Evolutionary conservation across 2,113 vertebrate species (phyloP), one percentile per base, ranked within the genome.

Genomic region (Limnothrissa miodon): DNA sequence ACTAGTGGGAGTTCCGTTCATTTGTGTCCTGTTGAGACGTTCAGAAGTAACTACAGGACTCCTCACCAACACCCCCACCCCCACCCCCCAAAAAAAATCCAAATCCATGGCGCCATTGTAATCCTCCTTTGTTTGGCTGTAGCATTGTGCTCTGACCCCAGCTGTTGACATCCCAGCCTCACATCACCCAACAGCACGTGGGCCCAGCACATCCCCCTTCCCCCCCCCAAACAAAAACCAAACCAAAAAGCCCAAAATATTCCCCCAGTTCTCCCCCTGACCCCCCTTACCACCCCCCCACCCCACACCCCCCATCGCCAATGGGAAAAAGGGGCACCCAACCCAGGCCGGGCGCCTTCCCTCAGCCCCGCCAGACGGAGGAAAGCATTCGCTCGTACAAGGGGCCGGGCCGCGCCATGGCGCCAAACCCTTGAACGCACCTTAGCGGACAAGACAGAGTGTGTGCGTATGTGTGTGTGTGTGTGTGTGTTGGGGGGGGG

Each of bases 71-170:
- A 42, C 42, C 6, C 42, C n/a, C n/a, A n/a, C n/a, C n/a, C 25
- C 25, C 25, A n/a, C 59, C 19, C 21, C 59, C n/a, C n/a, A 70
- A 70, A 33, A 70, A 70, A 70, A 70, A 11, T 70, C 62, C 84
- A 89, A 88, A 88, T 87, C 86, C 59, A 86, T 85, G 79, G 66
- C 42, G 45, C 83, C 84, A 85, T 91, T 91, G 91, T 92, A 91
- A 92, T 90, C 88, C 56, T 39, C 80, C 85, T 86, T 89, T 90
- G 84, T 83, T 92, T 90, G 89, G 86, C 78, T 84, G 87, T 85
- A 83, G 80, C 87, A 70, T 70, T 83, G 85, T 87, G 53, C 84
- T 83, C 33, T 66, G 89, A 83, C 78, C 90, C 86, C 81, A 21
- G 46, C 79, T 87, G 89, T 85, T 84, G 82, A 89, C 86, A 88